Percentiles rank a stretch among this genome's conserved stretches.
phyloP scores from a whole-genome alignment of 2,888 invertebrate species.

The Heliconius hortense region DNA sequence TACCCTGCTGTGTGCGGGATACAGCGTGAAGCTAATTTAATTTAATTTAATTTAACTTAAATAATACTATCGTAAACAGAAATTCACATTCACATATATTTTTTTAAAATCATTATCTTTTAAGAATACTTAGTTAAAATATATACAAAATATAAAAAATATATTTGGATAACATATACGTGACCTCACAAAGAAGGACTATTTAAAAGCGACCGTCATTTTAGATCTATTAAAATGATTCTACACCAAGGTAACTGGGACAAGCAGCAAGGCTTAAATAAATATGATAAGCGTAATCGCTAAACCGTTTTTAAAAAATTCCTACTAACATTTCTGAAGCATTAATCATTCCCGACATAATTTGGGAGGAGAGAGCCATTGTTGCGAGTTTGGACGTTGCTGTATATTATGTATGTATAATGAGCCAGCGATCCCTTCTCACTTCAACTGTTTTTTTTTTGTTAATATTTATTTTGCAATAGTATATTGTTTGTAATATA shows the following conservation, averaged over 20 bases:
- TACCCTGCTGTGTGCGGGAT: no score
- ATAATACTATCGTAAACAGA: not conserved
- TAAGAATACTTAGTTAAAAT: not conserved
- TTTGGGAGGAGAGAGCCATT: constrained; percentile 16
- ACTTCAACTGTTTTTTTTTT: not conserved
- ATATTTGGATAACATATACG: constrained; percentile 6
- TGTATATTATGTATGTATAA: not conserved
- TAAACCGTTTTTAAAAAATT: constrained; percentile 25
- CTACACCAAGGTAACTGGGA: constrained; percentile 22
- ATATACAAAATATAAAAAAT: not conserved
- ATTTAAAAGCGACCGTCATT: constrained; percentile 18
- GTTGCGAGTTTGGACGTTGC: not conserved
- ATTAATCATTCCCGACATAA: constrained; percentile 19
- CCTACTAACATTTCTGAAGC: constrained; percentile 19
- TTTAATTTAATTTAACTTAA: no score
- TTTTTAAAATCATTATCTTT: not conserved
- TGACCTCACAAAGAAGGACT: constrained; percentile 9
- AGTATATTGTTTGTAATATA: no score
- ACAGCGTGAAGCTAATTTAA: no score
- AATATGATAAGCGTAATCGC: constrained; percentile 26
- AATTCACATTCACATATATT: not conserved
- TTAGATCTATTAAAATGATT: constrained; percentile 27
- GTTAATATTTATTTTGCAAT: no score
- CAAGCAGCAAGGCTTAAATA: constrained; percentile 31
- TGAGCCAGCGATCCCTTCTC: not conserved